Base-by-base conservation (phyloP, 2,113 vertebrate genomes). In the Gallinago media region DNA sequence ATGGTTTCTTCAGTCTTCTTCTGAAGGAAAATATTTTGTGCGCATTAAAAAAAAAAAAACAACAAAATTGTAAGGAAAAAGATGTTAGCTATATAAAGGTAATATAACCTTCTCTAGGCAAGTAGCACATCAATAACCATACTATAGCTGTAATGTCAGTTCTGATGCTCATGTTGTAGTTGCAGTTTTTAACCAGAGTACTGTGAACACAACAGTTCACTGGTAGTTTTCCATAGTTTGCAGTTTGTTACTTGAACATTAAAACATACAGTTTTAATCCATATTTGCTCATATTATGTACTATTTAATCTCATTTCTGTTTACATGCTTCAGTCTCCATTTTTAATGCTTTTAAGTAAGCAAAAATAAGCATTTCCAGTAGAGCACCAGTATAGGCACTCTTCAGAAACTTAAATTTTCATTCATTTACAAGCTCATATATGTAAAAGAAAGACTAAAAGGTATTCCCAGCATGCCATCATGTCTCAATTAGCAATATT, bases 11-110 rank as follows among this genome's bases (percentile, higher is more conserved):
- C 70, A 65, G 26, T 52, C 61, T 73, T 63, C 31, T 78, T 62
- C 52, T 56, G 27, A 93, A 88, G 42, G 58, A 95, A 95, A 92
- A 70, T 71, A 93, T 67, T 88, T 90, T 83, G 13, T 76, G 49
- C 4, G 14, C n/a, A 70, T 80, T 86, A 38, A 26, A 31, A 42
- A 62, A 71, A 65, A 47, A 72, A 47, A 34, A 66, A 13, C 2
- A 88, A 36, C 44, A 88, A 42, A 87, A 68, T 46, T 61, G 2
- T 20, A 68, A 79, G 31, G 18, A 44, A 76, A 80, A 89, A 46
- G 1, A 8, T 38, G 5, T n/a, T 42, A 66, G 16, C 9, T 73
- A 25, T 36, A 42, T 58, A 34, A 89, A 89, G 44, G 21, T 61
- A 89, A 49, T 52, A 65, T 6, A 76, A 55, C 19, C 5, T 87